A percentile compares a stretch with the other conserved stretches of the same genome.
phyloP scores from a whole-genome alignment of 2,797 vertebrate genomes.

The Setipinna tenuifilis region DNA sequence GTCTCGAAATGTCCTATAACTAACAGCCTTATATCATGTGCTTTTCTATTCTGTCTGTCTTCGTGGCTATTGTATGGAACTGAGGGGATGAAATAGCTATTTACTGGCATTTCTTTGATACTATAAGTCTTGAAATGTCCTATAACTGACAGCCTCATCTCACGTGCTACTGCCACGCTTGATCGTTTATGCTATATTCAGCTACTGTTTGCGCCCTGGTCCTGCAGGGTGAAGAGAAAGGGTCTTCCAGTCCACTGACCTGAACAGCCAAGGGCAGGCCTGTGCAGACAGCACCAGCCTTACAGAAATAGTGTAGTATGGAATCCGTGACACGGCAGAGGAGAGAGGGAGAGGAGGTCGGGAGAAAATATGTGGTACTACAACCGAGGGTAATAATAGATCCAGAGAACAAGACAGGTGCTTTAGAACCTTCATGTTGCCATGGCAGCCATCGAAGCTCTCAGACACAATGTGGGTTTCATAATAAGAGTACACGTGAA shows the following conservation, averaged over 20 bases:
- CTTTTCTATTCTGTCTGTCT: not conserved
- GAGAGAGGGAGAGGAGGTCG: not conserved
- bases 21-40: not conserved
- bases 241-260: not conserved
- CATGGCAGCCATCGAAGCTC: not conserved
- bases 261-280: not conserved
- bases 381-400: not conserved
- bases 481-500: too few species aligned
- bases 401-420: not conserved
- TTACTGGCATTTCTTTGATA: not conserved
- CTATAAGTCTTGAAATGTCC: not conserved
- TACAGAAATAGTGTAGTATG: not conserved
- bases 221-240: not conserved
- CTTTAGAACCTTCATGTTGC: not conserved
- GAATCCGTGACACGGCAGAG: not conserved
- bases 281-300: not conserved
- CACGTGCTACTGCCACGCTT: not conserved
- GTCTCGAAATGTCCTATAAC: not conserved
- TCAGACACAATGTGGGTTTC: not conserved
- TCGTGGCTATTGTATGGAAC: not conserved
- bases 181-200: not conserved
- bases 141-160: not conserved
- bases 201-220: not conserved
- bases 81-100: not conserved
- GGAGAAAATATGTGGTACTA: conserved; percentile 17